phyloP scores from a whole-genome alignment of 2,888 invertebrate genomes.

The Strigamia transsilvanica region DNA sequence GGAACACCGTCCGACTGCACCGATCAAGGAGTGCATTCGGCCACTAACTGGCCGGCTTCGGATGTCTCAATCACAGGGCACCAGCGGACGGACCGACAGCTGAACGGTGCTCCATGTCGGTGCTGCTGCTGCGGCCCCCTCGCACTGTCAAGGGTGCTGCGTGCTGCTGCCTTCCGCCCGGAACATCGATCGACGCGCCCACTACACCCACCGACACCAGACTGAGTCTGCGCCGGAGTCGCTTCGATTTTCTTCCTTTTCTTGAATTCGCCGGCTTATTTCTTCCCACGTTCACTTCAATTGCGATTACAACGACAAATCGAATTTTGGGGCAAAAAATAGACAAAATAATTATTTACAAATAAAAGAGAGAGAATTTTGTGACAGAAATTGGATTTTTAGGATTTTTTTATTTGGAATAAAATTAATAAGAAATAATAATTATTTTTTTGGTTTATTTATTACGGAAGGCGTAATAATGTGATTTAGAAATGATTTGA shows the following conservation, averaged over 20 bases:
- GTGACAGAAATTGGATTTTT: too few species aligned
- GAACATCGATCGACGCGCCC: conserved; percentile 35
- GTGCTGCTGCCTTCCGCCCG: conserved; percentile 20
- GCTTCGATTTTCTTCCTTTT: conserved; percentile 4
- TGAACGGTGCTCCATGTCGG: conserved; percentile 29
- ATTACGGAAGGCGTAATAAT: too few species aligned
- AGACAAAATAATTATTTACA: too few species aligned
- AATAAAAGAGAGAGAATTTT: too few species aligned
- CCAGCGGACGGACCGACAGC: conserved; percentile 26
- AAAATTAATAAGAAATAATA: too few species aligned
- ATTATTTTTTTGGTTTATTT: too few species aligned
- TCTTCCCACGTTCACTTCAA: neutral
- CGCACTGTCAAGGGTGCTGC: conserved; percentile 25
- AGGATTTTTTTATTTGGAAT: too few species aligned
- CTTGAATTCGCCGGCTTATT: neutral
- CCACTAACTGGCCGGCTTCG: conserved; percentile 14
- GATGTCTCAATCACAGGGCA: conserved; percentile 22
- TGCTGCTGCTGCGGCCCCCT: conserved; percentile 30
- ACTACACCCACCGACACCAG: neutral
- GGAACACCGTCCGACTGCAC: conserved; percentile 6
- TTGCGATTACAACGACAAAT: neutral
- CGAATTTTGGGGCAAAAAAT: too few species aligned
- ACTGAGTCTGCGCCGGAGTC: conserved; percentile 23
- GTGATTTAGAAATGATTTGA: neutral
- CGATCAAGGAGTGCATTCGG: conserved; percentile 24